Evolutionary conservation across 1,140 invertebrate species (phyloP), one percentile per base, ranked within the genome.

Genomic region (Brachionus rotundiformis): DNA sequence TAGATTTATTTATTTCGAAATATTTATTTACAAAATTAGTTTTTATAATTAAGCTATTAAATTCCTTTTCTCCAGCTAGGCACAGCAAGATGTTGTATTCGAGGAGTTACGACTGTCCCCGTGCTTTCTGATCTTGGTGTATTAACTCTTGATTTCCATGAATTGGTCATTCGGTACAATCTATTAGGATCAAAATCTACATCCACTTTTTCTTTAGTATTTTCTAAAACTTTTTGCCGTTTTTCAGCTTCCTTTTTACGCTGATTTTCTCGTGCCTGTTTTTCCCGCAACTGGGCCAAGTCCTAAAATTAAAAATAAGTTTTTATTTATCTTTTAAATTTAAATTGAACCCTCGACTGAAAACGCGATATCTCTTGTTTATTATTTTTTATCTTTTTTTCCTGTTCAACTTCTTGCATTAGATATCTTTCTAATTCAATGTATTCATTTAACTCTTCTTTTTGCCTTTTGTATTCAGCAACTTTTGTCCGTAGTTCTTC

Each of bases 161-260:
- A 41, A 39, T 27, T 31, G 3, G 79, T 81, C 16, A 41, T 36
- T 81, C 47, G n/a, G 10, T 65, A 68, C 19, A 81, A 47, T 16
- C 54, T 59, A 39, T 65, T 63, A 10, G 31, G 47, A 65, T 68
- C 41, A 77, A 77, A 63, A n/a, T 36, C 27, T n/a, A 82, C 44
- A 61, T 80, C 65, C 82, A 87, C 86, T 82, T 86, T 84, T 81
- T 83, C 84, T 83, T 84, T 86, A 10, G 85, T 79, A 76, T 80
- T 83, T 81, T 85, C 85, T 31, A 87, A 63, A 61, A 84, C 73
- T 82, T 82, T 83, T 75, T 86, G 82, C 82, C 84, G 85, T 68
- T 85, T 83, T 73, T 82, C 84, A 27, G 82, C 61, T 73, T 84
- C 83, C 63, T 84, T 83, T 82, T 85, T 83, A 81, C 85, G 85